These are phyloP conservation scores for Lophotriccus pileatus DNA, from an alignment of 2,797 vertebrate species.

Conservation along the genomic window DNA sequence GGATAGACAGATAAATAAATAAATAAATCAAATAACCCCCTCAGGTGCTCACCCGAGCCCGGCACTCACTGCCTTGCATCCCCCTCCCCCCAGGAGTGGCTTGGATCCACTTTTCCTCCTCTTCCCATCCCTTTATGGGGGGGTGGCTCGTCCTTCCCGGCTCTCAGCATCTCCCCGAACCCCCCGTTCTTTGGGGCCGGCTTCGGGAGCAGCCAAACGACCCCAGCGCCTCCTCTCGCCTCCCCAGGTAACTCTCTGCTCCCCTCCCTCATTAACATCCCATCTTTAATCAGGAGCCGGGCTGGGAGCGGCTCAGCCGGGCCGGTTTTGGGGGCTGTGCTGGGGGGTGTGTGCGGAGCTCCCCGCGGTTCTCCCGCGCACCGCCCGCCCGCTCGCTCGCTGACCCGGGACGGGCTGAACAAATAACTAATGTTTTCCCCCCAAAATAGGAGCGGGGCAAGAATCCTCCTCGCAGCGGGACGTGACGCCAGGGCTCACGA, in stretches of 20 bases:
- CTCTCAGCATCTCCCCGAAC: neutral
- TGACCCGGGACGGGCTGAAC: neutral
- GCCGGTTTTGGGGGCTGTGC: neutral
- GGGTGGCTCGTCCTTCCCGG: neutral
- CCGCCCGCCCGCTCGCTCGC: neutral
- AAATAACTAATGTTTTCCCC: conserved; percentile 1
- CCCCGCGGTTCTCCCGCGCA: neutral
- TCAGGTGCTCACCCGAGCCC: neutral
- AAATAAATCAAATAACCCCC: neutral
- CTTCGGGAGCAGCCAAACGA: neutral
- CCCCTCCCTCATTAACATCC: neutral
- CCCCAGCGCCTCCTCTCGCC: neutral
- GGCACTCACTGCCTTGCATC: neutral
- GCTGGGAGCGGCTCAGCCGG: neutral
- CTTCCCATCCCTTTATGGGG: neutral
- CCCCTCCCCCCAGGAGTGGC: rapidly evolving
- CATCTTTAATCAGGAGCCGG: neutral
- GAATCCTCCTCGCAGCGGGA: conserved; percentile 71
- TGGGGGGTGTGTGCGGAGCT: neutral
- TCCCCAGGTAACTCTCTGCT: neutral
- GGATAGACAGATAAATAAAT: too few species aligned
- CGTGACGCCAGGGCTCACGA: conserved; percentile 65
- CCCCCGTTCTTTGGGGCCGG: rapidly evolving
- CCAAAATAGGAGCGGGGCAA: neutral
- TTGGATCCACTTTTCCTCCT: neutral